Percentiles rank a stretch among this genome's conserved stretches.
phyloP scores from a whole-genome alignment of 2,888 invertebrate genomes.

The Chrysina gloriosa region DNA sequence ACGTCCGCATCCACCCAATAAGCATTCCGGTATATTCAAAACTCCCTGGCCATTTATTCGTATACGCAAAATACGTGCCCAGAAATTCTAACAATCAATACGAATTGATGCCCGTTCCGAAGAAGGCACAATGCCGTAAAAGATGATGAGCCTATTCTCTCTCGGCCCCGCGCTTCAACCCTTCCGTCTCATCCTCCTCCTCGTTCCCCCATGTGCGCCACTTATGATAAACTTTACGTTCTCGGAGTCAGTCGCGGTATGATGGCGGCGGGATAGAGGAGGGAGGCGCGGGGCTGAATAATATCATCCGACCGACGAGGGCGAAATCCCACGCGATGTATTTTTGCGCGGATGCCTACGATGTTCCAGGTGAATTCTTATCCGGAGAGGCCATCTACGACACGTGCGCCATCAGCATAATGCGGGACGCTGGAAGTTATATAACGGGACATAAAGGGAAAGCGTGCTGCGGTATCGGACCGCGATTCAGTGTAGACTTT shows the following conservation, averaged over 20 bases:
- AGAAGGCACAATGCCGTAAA: constrained; percentile 11
- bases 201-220: not conserved
- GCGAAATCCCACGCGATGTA: not conserved
- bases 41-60: too few relatives aligned
- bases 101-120: constrained; percentile 5
- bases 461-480: constrained; percentile 48
- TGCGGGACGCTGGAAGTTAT: constrained; percentile 36
- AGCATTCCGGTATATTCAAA: too few relatives aligned
- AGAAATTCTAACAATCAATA: constrained; percentile 21
- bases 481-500: constrained; percentile 29
- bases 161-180: not conserved
- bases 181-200: not conserved
- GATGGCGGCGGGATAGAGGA: too few relatives aligned
- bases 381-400: constrained; percentile 43
- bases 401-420: constrained; percentile 50
- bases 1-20: too few relatives aligned
- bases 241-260: too few relatives aligned
- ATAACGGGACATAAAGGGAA: constrained; percentile 52
- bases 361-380: constrained; percentile 41
- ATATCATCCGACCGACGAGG: not conserved
- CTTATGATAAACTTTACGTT: constrained; percentile 14
- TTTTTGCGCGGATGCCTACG: constrained; percentile 3
- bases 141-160: constrained; percentile 14
- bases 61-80: constrained; percentile 16
- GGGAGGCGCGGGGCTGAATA: not conserved